phyloP scores from a whole-genome alignment of 2,113 vertebrate genomes.

The Hydropotes inermis region DNA sequence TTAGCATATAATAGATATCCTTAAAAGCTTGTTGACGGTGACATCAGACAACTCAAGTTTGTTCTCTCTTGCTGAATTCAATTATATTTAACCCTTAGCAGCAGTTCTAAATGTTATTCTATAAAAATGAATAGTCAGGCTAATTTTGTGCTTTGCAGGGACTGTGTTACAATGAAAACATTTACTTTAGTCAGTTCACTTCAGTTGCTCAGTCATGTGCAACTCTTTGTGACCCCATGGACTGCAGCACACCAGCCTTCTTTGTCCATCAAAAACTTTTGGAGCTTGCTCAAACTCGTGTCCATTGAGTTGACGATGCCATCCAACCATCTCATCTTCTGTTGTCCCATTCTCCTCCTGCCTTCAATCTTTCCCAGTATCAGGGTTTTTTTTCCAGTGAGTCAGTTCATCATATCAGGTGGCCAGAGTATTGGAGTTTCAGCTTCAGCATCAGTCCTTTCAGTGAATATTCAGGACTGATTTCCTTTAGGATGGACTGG shows the following conservation, averaged over 20 bases:
- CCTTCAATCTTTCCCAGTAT: not conserved
- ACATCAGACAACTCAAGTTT: not conserved
- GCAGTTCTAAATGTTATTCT: not conserved
- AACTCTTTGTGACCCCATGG: not conserved
- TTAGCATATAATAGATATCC: not conserved
- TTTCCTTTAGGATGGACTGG: not conserved
- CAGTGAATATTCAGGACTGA: not conserved
- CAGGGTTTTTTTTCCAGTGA: not conserved
- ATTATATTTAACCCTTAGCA: conserved; percentile 13
- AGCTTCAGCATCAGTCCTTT: not conserved
- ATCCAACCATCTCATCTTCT: not conserved
- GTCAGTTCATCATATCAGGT: not conserved
- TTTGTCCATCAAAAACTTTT: not conserved
- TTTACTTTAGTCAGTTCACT: not conserved
- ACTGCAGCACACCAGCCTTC: not conserved
- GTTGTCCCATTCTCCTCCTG: not conserved
- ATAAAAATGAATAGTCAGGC: not conserved
- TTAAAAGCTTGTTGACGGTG: not conserved
- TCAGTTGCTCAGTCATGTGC: not conserved
- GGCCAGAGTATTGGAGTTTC: not conserved
- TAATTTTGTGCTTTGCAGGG: not conserved
- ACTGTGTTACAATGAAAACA: not conserved
- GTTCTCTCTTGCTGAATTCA: not conserved
- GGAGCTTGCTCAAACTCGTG: not conserved
- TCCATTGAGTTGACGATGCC: not conserved